Base-by-base conservation (phyloP, 2,888 invertebrate genomes). In the Melitaea athalia region DNA sequence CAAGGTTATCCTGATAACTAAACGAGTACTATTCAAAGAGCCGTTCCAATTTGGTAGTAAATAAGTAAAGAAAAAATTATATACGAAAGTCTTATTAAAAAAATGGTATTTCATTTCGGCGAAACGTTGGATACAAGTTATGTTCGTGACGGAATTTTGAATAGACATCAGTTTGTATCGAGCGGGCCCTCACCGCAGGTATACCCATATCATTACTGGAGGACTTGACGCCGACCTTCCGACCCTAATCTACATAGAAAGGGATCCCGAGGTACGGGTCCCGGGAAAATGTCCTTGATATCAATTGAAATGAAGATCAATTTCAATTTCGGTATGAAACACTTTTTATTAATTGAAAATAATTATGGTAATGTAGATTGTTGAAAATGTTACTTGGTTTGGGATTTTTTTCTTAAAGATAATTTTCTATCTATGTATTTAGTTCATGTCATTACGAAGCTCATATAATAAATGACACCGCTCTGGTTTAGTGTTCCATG, bases 221-320 rank as follows among this genome's bases (percentile, higher is more conserved):
- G 53, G 45, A 55, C 60, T 38, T 15, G 67, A 63, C 59, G 59
- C 43, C 63, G 68, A 59, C 71, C 71, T 52, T 17, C 67, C 49
- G 64, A 69, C 69, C 71, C 64, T 69, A 67, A 71, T 71, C 71
- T 71, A 69, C 71, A 69, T 67, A 71, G 62, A 68, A 71, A 59
- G 57, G 63, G 63, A 52, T 45, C 60, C 11, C 64, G 62, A 53
- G 62, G 60, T 43, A 60, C 49, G 53, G 52, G 55, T 49, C 33
- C 47, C 63, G 52, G 53, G 53, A 53, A 38, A n/a, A 50, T 15
- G 49, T 55, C 15, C 57, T 42, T 31, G 57, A 70, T 67, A 55
- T 38, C 61, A 70, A 70, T 70, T 67, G 70, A 70, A 70, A 67
- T 45, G 64, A 45, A 55, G 53, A 33, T 49, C 64, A 50, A 63